Base-by-base conservation (phyloP, 2,113 vertebrate genomes). In the Dipodomys ordii region DNA sequence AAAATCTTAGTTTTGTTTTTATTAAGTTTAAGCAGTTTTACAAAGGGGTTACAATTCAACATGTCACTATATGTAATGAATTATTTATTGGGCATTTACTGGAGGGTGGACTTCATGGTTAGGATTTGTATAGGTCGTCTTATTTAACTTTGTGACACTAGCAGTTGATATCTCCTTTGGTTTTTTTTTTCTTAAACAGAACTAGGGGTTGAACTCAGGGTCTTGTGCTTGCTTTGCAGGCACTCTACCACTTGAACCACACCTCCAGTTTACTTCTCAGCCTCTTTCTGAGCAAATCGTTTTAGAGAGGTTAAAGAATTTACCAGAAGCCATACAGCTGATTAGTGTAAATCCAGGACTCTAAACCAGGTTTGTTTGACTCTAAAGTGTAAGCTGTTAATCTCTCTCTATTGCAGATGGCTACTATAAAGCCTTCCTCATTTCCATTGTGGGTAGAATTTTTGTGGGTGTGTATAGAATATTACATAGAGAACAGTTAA, bases 241-340 rank as follows among this genome's bases (percentile, higher is more conserved):
- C 12, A 12, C 12, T 49, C 49, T 49, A 49, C 12, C 49, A 49
- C 49, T 49, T 49, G 49, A 49, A 12, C 10, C 49, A 49, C 49
- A 49, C 9, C 2, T 49, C 49, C 49, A 49, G 49, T 12, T 49
- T 12, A 49, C 49, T 49, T 49, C 1, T 49, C 49, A 49, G 49
- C 49, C 49, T 49, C 49, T 49, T 49, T 92, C 78, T 60, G 22
- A 95, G 16, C 10, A 90, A 62, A 78, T 62, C 82, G 57, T 9
- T 82, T 91, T 28, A 82, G 46, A 78, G 68, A 96, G 25, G 64
- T 82, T 92, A 88, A 89, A 32, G 67, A 68, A 88, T 71, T 92
- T 60, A 15, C 44, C 30, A 28, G 74, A 82, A 91, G 35, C 67
- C 30, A 86, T 53, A 82, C 18, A 92, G 22, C 53, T 60, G 79